Conservation (phyloP, 2,888 invertebrate species). For the Agapostemon virescens region DNA sequence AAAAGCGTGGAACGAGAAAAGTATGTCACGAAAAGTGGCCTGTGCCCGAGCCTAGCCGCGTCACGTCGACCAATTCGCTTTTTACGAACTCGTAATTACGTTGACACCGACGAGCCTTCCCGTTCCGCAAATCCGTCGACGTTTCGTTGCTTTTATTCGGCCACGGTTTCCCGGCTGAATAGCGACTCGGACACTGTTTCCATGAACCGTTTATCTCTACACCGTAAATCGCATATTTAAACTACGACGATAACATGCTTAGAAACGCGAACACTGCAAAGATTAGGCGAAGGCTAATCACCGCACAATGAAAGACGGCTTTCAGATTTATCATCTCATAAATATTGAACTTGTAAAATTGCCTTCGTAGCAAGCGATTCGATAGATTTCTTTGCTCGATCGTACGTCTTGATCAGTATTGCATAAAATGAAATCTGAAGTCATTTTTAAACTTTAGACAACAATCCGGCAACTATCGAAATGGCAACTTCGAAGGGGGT, state of each 20-base stretch:
- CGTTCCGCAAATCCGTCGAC: background rate
- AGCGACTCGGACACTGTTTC: conserved; percentile 4
- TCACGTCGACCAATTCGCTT: background rate
- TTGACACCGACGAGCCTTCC: background rate
- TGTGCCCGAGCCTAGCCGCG: background rate
- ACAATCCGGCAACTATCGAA: no score
- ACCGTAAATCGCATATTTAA: background rate
- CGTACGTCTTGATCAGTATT: no score
- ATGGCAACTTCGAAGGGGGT: no score
- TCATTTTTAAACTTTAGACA: no score
- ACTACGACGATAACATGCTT: background rate
- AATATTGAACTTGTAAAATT: no score
- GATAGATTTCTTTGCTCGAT: no score
- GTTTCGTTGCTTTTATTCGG: background rate
- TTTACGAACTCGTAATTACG: conserved; percentile 20
- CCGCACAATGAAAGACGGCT: no score
- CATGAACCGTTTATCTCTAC: background rate
- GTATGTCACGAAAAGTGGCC: conserved; percentile 17
- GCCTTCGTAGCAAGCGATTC: no score
- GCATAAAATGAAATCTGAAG: no score
- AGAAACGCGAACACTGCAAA: background rate
- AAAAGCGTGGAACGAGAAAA: conserved; percentile 20
- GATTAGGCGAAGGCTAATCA: background rate
- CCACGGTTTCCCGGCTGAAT: background rate
- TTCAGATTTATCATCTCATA: no score